These are phyloP conservation scores for Reticulitermes lucifugus DNA, from an alignment of 2,888 invertebrate species.

Conservation along the genomic window DNA sequence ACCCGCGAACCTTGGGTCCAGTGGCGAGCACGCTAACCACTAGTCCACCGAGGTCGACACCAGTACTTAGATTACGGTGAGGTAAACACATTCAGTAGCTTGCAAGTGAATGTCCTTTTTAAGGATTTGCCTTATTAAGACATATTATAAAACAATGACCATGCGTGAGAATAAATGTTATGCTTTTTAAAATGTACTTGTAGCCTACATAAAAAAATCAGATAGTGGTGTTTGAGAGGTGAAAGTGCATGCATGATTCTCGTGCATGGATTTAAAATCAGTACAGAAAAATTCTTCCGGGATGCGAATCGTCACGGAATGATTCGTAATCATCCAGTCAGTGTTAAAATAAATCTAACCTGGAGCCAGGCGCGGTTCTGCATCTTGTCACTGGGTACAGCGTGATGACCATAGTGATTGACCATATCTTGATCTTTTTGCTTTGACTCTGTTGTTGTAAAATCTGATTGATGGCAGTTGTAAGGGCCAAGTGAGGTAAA, in stretches of 20 bases:
- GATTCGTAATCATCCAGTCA: neutral
- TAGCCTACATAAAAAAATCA: neutral
- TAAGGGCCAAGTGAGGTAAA: no score
- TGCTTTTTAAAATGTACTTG: constrained; percentile 10
- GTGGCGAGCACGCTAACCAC: no score
- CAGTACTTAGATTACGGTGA: no score
- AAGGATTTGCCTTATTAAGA: no score
- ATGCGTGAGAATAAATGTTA: neutral
- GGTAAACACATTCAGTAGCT: no score
- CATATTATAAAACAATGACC: no score
- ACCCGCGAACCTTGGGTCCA: no score
- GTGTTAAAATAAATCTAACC: neutral
- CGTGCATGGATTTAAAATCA: constrained; percentile 6
- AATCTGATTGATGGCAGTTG: no score
- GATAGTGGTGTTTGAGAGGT: constrained; percentile 23
- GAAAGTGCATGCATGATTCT: constrained; percentile 46
- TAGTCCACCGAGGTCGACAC: no score
- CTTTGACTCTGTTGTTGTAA: neutral
- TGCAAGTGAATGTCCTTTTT: no score
- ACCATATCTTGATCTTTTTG: neutral
- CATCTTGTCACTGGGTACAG: neutral
- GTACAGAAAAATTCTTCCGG: constrained; percentile 17
- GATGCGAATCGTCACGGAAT: constrained; percentile 10
- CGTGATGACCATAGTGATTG: neutral
- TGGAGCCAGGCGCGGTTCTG: neutral